Conservation (phyloP, 2,113 vertebrate species). For the Cyanoderma ruficeps region DNA sequence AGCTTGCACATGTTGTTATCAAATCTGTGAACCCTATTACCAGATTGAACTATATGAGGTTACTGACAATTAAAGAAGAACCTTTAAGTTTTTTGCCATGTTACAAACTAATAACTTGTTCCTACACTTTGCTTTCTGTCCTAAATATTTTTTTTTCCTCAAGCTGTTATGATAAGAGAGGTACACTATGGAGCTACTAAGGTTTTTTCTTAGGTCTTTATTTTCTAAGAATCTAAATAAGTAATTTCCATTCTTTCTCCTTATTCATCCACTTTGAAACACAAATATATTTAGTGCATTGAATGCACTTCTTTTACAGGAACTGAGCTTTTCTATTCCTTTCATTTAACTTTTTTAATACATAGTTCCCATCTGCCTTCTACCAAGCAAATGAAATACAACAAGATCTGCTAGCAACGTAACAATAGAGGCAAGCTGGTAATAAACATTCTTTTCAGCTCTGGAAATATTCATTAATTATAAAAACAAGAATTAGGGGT, state of each 20-base stretch:
- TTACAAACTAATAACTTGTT: not conserved
- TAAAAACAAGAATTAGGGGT: not conserved
- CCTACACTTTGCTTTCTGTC: not conserved
- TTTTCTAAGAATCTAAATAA: not conserved
- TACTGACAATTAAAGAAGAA: conserved; percentile 15
- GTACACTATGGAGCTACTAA: not conserved
- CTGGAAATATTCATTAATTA: not conserved
- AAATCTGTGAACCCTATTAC: conserved; percentile 42
- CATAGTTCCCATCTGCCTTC: not conserved
- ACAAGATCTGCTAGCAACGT: not conserved
- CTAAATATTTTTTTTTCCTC: not conserved
- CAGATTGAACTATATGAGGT: conserved; percentile 26
- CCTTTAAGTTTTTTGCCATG: not conserved
- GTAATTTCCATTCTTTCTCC: not conserved
- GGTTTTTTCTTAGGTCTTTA: not conserved
- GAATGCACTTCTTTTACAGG: not conserved
- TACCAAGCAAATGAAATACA: not conserved
- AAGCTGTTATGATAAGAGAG: not conserved
- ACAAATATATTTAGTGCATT: not conserved
- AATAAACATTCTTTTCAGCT: not conserved
- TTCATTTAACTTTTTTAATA: not conserved
- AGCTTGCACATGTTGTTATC: conserved; percentile 42
- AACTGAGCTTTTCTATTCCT: not conserved
- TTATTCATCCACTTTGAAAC: not conserved
- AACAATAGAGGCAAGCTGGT: not conserved